Evolutionary conservation across 2,888 invertebrate genomes (phyloP).

Genomic region (Halocaridina rubra): DNA sequence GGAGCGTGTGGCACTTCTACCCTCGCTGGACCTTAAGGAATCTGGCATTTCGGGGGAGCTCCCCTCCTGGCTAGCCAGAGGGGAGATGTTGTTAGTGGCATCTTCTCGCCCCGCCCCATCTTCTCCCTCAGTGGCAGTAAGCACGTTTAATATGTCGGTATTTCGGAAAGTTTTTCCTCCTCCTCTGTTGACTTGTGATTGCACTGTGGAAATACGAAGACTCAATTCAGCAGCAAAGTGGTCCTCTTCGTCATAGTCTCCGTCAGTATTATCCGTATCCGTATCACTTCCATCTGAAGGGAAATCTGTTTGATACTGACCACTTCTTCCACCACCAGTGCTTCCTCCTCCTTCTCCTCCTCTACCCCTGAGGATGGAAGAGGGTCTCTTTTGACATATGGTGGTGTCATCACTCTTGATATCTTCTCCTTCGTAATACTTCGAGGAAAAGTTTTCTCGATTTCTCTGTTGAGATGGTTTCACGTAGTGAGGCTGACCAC

Average conservation of each 20-base stretch:
- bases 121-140: slow-evolving; percentile 19
- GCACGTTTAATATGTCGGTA: slow-evolving; percentile 16
- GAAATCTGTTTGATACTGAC: neutral
- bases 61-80: slow-evolving; percentile 33
- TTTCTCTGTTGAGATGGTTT: neutral
- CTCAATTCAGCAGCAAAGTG: slow-evolving; percentile 43
- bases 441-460: neutral
- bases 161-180: slow-evolving; percentile 20
- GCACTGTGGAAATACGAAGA: slow-evolving; percentile 35
- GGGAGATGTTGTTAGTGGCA: slow-evolving; percentile 33
- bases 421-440: neutral
- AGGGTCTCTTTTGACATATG: too few species aligned
- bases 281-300: slow-evolving; percentile 45
- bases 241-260: slow-evolving; percentile 53
- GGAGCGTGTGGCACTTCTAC: slow-evolving; percentile 44
- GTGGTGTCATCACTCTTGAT: too few species aligned
- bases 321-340: too few species aligned
- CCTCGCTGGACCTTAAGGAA: slow-evolving; percentile 38
- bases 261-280: slow-evolving; percentile 53
- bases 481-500: neutral
- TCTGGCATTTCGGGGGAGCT: slow-evolving; percentile 52
- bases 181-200: neutral
- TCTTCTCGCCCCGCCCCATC: slow-evolving; percentile 45
- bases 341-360: too few species aligned
- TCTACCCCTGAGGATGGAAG: too few species aligned